Conservation (phyloP, 2,797 vertebrate species). For the Manis crassicaudata region DNA sequence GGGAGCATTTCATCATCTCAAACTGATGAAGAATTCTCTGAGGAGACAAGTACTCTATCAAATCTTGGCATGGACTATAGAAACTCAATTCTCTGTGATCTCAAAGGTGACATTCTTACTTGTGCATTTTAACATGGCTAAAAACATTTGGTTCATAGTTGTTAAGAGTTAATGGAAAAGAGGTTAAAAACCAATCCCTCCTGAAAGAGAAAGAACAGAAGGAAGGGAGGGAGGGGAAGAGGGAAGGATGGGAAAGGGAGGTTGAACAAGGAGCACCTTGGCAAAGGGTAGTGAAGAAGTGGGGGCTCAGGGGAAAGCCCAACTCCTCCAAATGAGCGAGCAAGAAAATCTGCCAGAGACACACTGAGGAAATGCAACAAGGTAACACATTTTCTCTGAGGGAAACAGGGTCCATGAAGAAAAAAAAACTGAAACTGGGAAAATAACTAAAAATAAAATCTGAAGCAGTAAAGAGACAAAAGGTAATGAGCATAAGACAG, state of each 20-base stretch:
- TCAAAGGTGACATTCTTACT: neutral
- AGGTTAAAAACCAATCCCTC: constrained; percentile 40
- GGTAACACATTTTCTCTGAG: constrained; percentile 64
- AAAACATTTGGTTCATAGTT: neutral
- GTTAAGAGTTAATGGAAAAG: constrained; percentile 56
- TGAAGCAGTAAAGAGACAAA: constrained; percentile 2
- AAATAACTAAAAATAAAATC: constrained; percentile 67
- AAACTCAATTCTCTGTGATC: neutral
- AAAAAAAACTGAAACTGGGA: constrained; percentile 62
- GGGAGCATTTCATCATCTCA: neutral
- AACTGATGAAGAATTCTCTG: neutral
- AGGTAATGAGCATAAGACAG: constrained; percentile 1
- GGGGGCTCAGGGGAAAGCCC: constrained; percentile 13
- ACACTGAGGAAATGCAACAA: constrained; percentile 66
- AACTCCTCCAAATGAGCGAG: constrained; percentile 40
- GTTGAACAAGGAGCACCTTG: constrained; percentile 21
- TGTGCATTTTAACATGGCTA: neutral
- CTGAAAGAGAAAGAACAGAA: neutral
- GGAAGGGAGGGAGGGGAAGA: neutral
- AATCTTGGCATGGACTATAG: neutral
- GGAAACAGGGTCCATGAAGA: constrained; percentile 50
- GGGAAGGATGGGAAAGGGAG: neutral
- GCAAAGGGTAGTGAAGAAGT: constrained; percentile 49
- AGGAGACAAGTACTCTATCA: neutral
- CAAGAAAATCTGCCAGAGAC: constrained; percentile 57